phyloP scores from a whole-genome alignment of 2,797 vertebrate species.

The Pseudomugil gertrudae region DNA sequence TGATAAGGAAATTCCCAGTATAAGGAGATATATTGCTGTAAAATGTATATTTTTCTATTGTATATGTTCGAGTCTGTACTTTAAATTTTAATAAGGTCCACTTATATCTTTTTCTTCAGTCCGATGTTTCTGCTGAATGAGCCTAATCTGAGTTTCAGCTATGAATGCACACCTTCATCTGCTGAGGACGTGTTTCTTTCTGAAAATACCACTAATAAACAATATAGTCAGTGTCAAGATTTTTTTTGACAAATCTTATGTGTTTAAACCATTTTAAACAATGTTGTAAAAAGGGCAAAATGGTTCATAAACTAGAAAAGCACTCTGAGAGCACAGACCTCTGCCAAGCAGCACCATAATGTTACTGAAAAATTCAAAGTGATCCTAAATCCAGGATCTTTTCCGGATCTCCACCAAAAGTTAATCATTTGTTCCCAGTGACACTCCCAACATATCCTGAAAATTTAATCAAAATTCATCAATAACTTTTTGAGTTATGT shows the following conservation, averaged over 20 bases:
- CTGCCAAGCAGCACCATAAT: no score
- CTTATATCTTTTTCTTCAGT: not conserved
- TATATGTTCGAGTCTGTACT: no score
- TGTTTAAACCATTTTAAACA: not conserved
- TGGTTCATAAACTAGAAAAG: no score
- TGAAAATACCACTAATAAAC: not conserved
- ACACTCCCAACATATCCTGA: no score
- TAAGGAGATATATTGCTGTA: not conserved
- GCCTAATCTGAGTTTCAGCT: not conserved
- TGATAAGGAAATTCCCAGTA: not conserved
- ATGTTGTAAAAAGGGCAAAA: not conserved
- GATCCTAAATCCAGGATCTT: no score
- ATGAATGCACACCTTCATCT: not conserved
- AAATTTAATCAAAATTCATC: no score
- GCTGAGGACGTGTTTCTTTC: not conserved
- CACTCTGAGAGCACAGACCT: no score
- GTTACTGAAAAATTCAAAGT: no score
- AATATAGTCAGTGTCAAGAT: not conserved
- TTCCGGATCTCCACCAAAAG: no score
- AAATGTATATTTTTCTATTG: not conserved
- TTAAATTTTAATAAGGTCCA: no score
- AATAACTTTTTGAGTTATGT: no score
- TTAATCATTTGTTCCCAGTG: no score
- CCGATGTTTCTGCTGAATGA: not conserved
- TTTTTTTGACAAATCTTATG: not conserved